Conservation (phyloP, 2,113 vertebrate species). For the Agapornis roseicollis region DNA sequence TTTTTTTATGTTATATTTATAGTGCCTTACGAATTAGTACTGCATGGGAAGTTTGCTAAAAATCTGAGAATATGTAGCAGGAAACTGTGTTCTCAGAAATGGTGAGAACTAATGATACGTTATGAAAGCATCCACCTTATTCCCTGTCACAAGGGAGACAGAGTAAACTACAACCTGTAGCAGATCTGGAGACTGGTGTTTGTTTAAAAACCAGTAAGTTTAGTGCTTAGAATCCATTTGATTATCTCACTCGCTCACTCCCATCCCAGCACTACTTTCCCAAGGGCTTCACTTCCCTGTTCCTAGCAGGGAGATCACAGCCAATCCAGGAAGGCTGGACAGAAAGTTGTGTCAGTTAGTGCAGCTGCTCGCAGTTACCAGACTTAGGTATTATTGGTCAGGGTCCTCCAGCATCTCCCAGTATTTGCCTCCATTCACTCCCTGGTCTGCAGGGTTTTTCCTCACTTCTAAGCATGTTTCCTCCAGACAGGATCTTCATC, state of each 20-base stretch:
- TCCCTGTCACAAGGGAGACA: background rate
- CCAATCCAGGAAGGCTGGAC: background rate
- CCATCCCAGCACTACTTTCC: background rate
- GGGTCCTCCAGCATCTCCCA: background rate
- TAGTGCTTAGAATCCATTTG: background rate
- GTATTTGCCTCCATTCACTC: background rate
- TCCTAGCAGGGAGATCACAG: background rate
- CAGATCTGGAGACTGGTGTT: background rate
- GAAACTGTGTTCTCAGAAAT: background rate
- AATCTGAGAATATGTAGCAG: background rate
- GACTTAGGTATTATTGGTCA: background rate
- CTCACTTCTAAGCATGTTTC: background rate
- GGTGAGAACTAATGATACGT: background rate
- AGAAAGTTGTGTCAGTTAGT: background rate
- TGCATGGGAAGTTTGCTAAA: background rate
- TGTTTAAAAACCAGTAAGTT: background rate
- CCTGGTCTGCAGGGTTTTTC: background rate
- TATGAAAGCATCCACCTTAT: background rate
- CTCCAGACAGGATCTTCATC: background rate
- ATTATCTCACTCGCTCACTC: rapidly evolving
- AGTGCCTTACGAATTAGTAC: background rate
- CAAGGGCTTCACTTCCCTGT: background rate
- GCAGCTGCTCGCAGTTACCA: background rate
- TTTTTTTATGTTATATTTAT: background rate
- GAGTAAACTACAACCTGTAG: background rate